Evolutionary conservation across 2,797 vertebrate species (phyloP).

Genomic region (Dicrostonyx torquatus): DNA sequence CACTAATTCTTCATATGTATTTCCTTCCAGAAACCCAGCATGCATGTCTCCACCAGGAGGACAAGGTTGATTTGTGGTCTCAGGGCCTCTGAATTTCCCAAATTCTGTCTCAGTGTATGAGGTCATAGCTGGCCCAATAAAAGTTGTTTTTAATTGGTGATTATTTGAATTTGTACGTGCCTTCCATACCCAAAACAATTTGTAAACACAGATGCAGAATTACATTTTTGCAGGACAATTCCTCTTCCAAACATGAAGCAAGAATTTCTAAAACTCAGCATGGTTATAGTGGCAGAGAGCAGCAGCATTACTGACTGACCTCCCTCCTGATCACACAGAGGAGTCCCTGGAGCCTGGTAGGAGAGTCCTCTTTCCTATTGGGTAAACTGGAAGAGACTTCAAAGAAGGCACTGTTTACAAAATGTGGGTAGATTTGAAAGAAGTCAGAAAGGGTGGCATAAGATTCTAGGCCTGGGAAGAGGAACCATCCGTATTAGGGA

Average conservation of each 20-base stretch:
- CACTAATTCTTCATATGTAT: not conserved
- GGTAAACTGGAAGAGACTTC: not conserved
- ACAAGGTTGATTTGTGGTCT: not conserved
- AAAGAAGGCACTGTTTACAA: not conserved
- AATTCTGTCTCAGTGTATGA: conserved; percentile 8
- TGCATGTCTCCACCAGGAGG: not conserved
- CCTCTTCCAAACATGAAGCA: not conserved
- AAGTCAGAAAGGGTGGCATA: not conserved
- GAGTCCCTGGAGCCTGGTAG: not conserved
- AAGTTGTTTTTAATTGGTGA: not conserved
- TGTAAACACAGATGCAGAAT: not conserved
- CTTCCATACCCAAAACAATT: conserved; percentile 3
- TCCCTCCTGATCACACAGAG: not conserved
- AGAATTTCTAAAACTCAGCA: not conserved
- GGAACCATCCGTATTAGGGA: not conserved
- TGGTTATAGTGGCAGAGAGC: not conserved
- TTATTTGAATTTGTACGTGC: not conserved
- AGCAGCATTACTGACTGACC: not conserved
- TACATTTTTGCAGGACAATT: conserved; percentile 28
- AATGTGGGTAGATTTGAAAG: not conserved
- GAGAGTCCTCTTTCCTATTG: not conserved
- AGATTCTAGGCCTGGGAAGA: not conserved
- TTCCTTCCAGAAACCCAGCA: not conserved
- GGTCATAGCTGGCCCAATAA: not conserved
- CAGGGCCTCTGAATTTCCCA: not conserved